A percentile compares a stretch with the other conserved stretches of the same genome.
Conservation (phyloP, 2,888 invertebrate species). For the Acanthacorydalis orientalis region DNA sequence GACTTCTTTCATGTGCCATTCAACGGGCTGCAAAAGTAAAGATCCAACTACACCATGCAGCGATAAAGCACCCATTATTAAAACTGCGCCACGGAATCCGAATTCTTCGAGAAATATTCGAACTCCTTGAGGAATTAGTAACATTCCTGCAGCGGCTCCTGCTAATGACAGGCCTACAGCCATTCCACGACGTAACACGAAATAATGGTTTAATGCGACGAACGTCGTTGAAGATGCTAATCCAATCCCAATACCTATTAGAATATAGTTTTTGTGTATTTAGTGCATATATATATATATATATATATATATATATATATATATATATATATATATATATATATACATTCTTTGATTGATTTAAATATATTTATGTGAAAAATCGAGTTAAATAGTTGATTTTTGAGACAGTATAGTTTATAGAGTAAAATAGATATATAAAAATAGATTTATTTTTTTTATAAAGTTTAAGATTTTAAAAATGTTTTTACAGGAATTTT, state of each 20-base stretch:
- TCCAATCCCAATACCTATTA: slow-evolving; percentile 57
- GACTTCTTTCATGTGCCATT: slow-evolving; percentile 48
- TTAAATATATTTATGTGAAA: too few relatives aligned
- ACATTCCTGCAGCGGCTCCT: slow-evolving; percentile 61
- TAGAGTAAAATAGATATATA: too few relatives aligned
- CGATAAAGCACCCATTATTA: slow-evolving; percentile 47
- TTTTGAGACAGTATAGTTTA: too few relatives aligned
- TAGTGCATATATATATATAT: too few relatives aligned
- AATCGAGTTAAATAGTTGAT: too few relatives aligned
- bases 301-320: too few relatives aligned
- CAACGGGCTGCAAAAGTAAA: slow-evolving; percentile 49
- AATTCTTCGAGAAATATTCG: slow-evolving; percentile 42
- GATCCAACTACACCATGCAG: slow-evolving; percentile 52
- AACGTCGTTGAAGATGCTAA: slow-evolving; percentile 61
- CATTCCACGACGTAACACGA: slow-evolving; percentile 58
- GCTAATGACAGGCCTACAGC: slow-evolving; percentile 67
- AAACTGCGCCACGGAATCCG: slow-evolving; percentile 49
- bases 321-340: too few relatives aligned
- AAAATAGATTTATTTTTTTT: too few relatives aligned
- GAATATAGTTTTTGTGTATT: too few relatives aligned
- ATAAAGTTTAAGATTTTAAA: too few relatives aligned
- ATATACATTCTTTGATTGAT: too few relatives aligned
- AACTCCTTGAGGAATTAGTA: slow-evolving; percentile 64
- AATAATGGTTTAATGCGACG: slow-evolving; percentile 63
- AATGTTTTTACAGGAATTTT: too few relatives aligned